Base-by-base conservation (phyloP, 92 coral and sea anemone genomes). In the Parazoanthus atlanticus region DNA sequence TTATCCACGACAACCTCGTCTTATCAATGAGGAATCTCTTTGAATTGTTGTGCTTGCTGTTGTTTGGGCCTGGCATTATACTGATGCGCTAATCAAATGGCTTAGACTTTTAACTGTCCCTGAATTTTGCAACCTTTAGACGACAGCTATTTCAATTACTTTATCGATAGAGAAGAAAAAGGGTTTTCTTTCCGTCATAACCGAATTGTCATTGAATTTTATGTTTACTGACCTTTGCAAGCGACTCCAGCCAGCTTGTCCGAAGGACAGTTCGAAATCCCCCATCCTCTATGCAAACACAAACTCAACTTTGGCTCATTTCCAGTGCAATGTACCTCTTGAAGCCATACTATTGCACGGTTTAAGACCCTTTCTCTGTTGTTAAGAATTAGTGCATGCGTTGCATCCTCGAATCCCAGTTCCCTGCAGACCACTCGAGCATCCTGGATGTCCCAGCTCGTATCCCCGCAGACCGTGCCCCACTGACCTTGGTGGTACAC, bases 271-370 rank as follows among this genome's bases (percentile, higher is more conserved):
- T 34, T 81, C 3, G 85, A 61, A 8, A 81, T 61, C 2, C 85
- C 85, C 85, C 85, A 81, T 5, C 33, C 85, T 19, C 85, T 74
- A 26, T 81, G 85, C 30, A 81, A 64, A 64, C 85, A 81, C 73
- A 66, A 1, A n/a, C n/a, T 38, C 52, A 81, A 66, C 74, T 8
- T 31, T 11, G 74, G 85, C 19, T 81, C 85, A 56, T 34, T 8
- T 23, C 85, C 85, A 23, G 52, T 61, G 41, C 85, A 81, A 33
- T 81, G 25, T 58, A 81, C 43, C 31, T 81, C 85, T 32, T 81
- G 85, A 36, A 81, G 85, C 85, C 85, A 81, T 1, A 81, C 34
- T 17, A 61, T 15, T 54, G 2, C 71, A 17, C 13, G 15, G 7
- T 32, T 34, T 0, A 29, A 0, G 1, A 0, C 1, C 12, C 0